Percentiles rank a stretch among this genome's conserved stretches.
phyloP scores from a whole-genome alignment of 2,113 vertebrate species.

The Uropsilus gracilis region DNA sequence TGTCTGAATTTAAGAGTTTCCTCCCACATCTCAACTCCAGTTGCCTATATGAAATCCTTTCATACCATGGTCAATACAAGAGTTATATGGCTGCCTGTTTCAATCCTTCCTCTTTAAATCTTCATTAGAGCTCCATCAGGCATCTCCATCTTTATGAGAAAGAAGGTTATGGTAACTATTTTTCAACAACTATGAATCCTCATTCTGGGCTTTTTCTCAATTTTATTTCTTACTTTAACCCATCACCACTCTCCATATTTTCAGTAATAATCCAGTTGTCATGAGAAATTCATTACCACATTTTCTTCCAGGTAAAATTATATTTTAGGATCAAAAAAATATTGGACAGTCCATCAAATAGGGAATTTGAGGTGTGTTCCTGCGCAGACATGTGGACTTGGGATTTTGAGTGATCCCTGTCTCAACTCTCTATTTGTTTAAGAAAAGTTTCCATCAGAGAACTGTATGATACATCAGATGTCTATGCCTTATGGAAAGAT shows the following conservation, averaged over 20 bases:
- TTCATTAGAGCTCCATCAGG: not conserved
- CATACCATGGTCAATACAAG: not conserved
- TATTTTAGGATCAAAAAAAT: not conserved
- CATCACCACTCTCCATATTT: not conserved
- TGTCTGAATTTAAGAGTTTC: conserved; percentile 63
- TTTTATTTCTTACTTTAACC: not conserved
- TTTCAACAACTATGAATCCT: not conserved
- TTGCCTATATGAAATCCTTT: conserved; percentile 61
- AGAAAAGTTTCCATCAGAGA: no score
- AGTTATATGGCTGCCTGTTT: accelerated
- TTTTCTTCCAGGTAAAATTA: not conserved
- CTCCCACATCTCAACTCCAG: conserved; percentile 59
- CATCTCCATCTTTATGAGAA: no score
- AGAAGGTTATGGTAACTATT: not conserved
- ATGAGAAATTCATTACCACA: not conserved
- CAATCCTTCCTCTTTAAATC: not conserved
- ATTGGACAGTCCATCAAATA: accelerated
- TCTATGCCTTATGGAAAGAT: no score
- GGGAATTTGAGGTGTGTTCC: accelerated
- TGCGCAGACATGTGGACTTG: not conserved
- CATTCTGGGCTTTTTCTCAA: not conserved
- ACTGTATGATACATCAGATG: no score
- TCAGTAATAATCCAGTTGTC: not conserved
- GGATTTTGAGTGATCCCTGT: not conserved
- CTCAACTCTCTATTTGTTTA: not conserved